Evolutionary conservation across 2,113 vertebrate genomes (phyloP).

Genomic region (Eudyptes chrysolophus): DNA sequence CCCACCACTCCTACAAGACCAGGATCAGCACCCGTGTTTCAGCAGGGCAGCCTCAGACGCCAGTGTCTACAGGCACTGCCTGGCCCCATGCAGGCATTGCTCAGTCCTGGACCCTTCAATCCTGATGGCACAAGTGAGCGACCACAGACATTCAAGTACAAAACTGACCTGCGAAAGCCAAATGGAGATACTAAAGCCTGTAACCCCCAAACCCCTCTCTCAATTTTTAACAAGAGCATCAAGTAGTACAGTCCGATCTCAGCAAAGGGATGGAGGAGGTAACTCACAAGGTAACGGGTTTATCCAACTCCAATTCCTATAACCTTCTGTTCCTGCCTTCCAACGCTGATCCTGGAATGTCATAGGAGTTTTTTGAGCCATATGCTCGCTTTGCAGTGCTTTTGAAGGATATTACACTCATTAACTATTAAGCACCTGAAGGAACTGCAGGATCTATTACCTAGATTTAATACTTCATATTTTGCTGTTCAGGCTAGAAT

Average conservation of each 20-base stretch:
- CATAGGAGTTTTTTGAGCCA: neutral
- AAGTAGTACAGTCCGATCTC: fast-evolving
- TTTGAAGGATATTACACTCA: conserved; percentile 50
- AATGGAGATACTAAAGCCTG: neutral
- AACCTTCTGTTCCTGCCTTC: neutral
- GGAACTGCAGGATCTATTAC: conserved; percentile 43
- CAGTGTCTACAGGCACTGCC: neutral
- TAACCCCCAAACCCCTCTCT: neutral
- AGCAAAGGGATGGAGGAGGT: neutral
- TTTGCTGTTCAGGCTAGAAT: conserved; percentile 19
- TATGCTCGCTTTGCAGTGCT: neutral
- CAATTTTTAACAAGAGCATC: neutral
- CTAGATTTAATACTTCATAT: conserved; percentile 43
- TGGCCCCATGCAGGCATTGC: neutral
- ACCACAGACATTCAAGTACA: neutral
- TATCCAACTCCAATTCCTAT: neutral
- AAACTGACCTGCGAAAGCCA: neutral
- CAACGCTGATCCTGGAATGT: neutral
- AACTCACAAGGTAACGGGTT: neutral
- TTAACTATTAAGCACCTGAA: conserved; percentile 59
- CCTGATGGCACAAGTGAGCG: neutral
- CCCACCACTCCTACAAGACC: neutral
- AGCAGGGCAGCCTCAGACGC: neutral
- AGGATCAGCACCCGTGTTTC: fast-evolving
- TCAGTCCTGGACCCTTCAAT: neutral